A percentile compares a stretch with the other conserved stretches of the same genome.
Evolutionary conservation across 2,113 vertebrate genomes (phyloP).

Genomic region (Syngnathus typhle): DNA sequence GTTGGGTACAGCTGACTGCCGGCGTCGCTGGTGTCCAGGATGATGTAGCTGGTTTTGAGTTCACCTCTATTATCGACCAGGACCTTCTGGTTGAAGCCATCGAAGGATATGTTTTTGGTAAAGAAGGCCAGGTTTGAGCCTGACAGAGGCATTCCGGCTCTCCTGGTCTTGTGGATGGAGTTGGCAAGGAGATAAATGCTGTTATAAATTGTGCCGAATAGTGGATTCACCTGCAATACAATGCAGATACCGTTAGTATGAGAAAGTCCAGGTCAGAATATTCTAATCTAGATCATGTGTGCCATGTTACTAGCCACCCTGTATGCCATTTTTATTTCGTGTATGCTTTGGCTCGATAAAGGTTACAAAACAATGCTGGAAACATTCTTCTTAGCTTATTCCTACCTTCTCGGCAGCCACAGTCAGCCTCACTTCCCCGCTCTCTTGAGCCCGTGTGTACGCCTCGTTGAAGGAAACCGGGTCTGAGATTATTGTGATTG

Average conservation of each 20-base stretch:
- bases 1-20: slow-evolving; percentile 73
- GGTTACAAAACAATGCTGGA: background rate
- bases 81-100: slow-evolving; percentile 80
- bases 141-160: slow-evolving; percentile 53
- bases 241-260: background rate
- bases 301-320: background rate
- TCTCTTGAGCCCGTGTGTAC: slow-evolving; percentile 65
- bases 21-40: slow-evolving; percentile 78
- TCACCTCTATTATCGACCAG: slow-evolving; percentile 68
- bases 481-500: slow-evolving; percentile 81
- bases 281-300: background rate
- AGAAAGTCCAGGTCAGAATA: background rate
- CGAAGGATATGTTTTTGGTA: slow-evolving; percentile 72
- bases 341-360: background rate
- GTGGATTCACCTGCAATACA: slow-evolving; percentile 76
- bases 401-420: slow-evolving; percentile 60
- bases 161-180: slow-evolving; percentile 70
- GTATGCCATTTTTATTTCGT: background rate
- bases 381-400: background rate
- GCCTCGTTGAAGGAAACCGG: slow-evolving; percentile 80
- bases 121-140: slow-evolving; percentile 72
- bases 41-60: slow-evolving; percentile 70
- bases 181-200: slow-evolving; percentile 80
- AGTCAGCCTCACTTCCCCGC: slow-evolving; percentile 63
- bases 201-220: slow-evolving; percentile 91